These are phyloP conservation scores for Drosophila ficusphila DNA, from an alignment of 1,140 invertebrate species.

Conservation along the genomic window DNA sequence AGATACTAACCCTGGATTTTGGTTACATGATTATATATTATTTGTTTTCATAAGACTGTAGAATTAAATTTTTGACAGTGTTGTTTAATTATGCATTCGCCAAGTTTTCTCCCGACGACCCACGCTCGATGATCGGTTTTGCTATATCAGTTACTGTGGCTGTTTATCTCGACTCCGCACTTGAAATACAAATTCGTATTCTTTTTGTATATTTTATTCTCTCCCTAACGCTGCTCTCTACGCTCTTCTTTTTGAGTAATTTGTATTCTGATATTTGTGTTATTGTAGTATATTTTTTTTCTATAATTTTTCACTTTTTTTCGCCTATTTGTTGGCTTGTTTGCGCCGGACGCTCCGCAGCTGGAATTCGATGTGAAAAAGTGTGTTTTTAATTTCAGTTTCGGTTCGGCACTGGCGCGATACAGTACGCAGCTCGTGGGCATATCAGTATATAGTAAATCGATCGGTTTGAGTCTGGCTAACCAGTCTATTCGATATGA, in stretches of 20 bases:
- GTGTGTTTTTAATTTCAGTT: conserved; percentile 70
- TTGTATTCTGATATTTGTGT: conserved; percentile 74
- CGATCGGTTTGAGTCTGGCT: conserved; percentile 23
- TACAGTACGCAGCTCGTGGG: conserved; percentile 61
- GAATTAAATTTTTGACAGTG: conserved; percentile 32
- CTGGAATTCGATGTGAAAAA: conserved; percentile 55
- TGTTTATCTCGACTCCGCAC: conserved; percentile 50
- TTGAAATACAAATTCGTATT: conserved; percentile 49
- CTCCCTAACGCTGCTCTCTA: conserved; percentile 34
- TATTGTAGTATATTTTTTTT: conserved; percentile 57
- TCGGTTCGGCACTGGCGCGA: conserved; percentile 64
- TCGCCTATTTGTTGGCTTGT: conserved; percentile 29
- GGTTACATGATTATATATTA: not conserved
- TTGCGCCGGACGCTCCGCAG: conserved; percentile 41
- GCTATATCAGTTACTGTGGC: conserved; percentile 17
- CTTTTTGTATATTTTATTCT: conserved; percentile 37
- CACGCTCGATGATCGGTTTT: conserved; percentile 27
- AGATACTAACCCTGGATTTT: not conserved
- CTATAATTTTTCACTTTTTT: conserved; percentile 44
- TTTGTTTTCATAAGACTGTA: not conserved
- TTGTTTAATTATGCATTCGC: conserved; percentile 61
- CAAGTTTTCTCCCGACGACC: conserved; percentile 18
- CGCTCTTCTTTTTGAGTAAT: conserved; percentile 43
- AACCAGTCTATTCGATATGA: conserved; percentile 47
- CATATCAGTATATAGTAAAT: conserved; percentile 4